Base-by-base conservation (phyloP, 1,140 invertebrate genomes). In the Magallana angulata region DNA sequence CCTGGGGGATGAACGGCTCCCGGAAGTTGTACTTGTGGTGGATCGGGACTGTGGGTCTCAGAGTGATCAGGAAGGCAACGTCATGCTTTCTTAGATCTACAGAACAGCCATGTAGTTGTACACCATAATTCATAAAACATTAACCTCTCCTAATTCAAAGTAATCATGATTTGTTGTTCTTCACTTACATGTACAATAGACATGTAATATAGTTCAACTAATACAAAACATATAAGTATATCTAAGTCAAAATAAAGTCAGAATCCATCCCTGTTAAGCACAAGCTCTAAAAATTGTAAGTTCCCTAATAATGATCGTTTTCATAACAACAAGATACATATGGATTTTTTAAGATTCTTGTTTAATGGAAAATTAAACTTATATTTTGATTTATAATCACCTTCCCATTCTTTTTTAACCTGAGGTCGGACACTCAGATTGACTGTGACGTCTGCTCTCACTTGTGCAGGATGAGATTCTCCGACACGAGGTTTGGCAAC, bases 371-470 rank as follows among this genome's bases (percentile, higher is more conserved):
- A 48, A 48, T 48, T 48, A 48, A 2, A 48, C 36, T 4, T 4
- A 48, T 48, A 48, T 48, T 24, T 48, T 18, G 57, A 80, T 30
- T 16, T 68, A 24, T 24, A 86, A 88, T 86, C 90, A 95, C 95
- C 97, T 95, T 99, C 98, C 99, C 99, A 99, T 95, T 99, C 99
- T 18, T 96, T 96, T 95, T 99, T 99, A 57, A 99, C 97, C 92
- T 99, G 98, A 57, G 96, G 96, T 57, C 98, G 95, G 11, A 94
- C 90, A 92, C 97, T 98, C 0, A 99, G 95, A 87, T 98, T 98
- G 0, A 99, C 97, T 0, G 97, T 97, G 12, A 99, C 97, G 93
- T 99, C 99, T 64, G 98, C 99, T 71, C 98, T 96, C 0, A 99
- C 99, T 87, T 98, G 95, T 0, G 98, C 98, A 0, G 99, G 99